These are phyloP conservation scores for Elysia chlorotica DNA, from an alignment of 1,140 invertebrate genomes.

Conservation along the genomic window DNA sequence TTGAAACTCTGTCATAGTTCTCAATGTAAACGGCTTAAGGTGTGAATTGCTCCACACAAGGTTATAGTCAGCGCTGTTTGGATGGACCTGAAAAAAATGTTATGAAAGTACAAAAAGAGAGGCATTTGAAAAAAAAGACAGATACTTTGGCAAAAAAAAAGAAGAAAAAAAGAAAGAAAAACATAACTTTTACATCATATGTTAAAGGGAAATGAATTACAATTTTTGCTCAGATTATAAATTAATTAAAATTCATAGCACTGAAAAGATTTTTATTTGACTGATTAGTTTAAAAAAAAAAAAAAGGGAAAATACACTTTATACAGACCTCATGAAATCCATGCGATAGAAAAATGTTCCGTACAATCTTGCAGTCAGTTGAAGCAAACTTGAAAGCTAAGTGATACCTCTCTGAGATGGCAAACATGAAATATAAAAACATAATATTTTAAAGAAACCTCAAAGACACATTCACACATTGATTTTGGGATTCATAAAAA, in stretches of 20 bases:
- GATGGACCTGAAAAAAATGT: slow-evolving; percentile 49
- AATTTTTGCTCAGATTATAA: no score
- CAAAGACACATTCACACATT: not conserved
- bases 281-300: not conserved
- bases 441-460: not conserved
- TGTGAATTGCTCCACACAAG: slow-evolving; percentile 89
- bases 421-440: not conserved
- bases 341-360: slow-evolving; percentile 55
- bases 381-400: slow-evolving; percentile 60
- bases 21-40: slow-evolving; percentile 84
- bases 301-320: not conserved
- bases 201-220: no score
- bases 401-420: slow-evolving; percentile 59
- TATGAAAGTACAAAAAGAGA: no score
- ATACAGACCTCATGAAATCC: slow-evolving; percentile 59
- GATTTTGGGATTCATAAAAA: not conserved
- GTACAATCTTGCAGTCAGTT: slow-evolving; percentile 59
- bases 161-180: no score
- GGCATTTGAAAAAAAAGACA: no score
- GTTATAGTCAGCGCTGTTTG: slow-evolving; percentile 77
- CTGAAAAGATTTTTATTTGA: no score
- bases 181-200: no score
- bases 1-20: slow-evolving; percentile 81
- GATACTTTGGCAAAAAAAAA: no score
- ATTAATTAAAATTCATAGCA: no score